These are phyloP conservation scores for Papilio helenus DNA, from an alignment of 1,140 invertebrate genomes.

Conservation along the genomic window DNA sequence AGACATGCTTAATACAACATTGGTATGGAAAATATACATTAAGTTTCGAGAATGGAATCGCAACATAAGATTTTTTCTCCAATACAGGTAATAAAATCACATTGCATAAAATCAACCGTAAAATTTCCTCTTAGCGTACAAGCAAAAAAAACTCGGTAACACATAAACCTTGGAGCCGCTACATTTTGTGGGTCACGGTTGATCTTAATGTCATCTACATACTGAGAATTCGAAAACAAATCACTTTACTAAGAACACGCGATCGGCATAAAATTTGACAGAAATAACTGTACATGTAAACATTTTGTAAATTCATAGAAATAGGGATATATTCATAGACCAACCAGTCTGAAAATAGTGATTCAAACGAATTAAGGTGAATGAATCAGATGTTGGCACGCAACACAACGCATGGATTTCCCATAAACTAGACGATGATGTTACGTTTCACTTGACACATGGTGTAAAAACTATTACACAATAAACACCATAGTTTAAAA, in stretches of 20 bases:
- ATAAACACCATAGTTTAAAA: not conserved
- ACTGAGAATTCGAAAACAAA: conserved; percentile 29
- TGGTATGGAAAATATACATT: no score
- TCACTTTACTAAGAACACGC: not conserved
- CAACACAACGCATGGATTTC: conserved; percentile 1
- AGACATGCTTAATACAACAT: not conserved
- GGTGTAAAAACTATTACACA: conserved; percentile 10
- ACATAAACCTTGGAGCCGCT: conserved; percentile 26
- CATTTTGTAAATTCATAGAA: not conserved
- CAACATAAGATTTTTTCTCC: not conserved
- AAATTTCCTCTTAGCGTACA: conserved; percentile 5
- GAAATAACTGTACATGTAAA: no score
- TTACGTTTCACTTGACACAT: not conserved
- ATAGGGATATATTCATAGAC: not conserved
- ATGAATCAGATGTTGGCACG: conserved; percentile 4
- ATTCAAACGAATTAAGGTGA: not conserved
- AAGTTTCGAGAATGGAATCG: not conserved
- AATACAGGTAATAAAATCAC: not conserved
- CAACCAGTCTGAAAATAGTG: not conserved
- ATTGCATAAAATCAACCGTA: not conserved
- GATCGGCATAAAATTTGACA: no score
- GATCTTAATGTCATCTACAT: conserved; percentile 35
- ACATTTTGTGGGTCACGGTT: conserved; percentile 37
- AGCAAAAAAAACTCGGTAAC: conserved; percentile 9
- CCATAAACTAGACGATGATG: conserved; percentile 10